Evolutionary conservation across 2,113 vertebrate genomes (phyloP).

Genomic region (Miniopterus natalensis): DNA sequence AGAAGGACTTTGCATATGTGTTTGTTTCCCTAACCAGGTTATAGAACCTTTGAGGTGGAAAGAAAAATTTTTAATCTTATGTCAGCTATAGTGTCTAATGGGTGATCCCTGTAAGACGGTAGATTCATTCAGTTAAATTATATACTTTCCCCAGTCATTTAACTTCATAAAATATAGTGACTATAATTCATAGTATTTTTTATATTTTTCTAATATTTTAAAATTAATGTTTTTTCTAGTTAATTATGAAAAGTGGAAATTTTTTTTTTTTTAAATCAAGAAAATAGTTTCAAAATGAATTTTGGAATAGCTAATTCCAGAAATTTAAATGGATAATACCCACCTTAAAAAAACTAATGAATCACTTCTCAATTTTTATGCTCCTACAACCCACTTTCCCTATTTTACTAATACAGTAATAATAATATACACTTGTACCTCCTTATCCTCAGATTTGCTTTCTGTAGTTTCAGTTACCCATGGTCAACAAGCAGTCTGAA

Average conservation of each 20-base stretch:
- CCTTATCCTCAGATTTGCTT: neutral
- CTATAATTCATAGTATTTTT: constrained; percentile 25
- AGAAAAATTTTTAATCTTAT: constrained; percentile 32
- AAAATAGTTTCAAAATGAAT: constrained; percentile 42
- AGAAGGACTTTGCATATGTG: neutral
- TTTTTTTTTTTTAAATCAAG: neutral
- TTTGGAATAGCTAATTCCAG: constrained; percentile 24
- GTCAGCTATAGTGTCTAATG: neutral
- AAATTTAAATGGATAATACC: constrained; percentile 20
- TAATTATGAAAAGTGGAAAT: constrained; percentile 14
- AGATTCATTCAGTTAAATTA: constrained; percentile 15
- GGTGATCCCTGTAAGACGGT: neutral
- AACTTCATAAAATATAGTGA: neutral
- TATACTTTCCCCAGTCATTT: neutral
- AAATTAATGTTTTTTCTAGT: constrained; percentile 10
- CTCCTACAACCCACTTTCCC: neutral
- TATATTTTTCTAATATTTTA: constrained; percentile 16
- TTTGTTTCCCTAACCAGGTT: constrained; percentile 4
- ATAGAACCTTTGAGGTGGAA: neutral
- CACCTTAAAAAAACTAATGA: neutral
- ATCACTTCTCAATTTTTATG: neutral
- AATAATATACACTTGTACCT: neutral
- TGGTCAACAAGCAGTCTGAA: neutral
- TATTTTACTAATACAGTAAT: neutral
- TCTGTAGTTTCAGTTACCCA: neutral